Base-by-base conservation (phyloP, 64 coral and sea anemone species). In the Montipora cactus region DNA sequence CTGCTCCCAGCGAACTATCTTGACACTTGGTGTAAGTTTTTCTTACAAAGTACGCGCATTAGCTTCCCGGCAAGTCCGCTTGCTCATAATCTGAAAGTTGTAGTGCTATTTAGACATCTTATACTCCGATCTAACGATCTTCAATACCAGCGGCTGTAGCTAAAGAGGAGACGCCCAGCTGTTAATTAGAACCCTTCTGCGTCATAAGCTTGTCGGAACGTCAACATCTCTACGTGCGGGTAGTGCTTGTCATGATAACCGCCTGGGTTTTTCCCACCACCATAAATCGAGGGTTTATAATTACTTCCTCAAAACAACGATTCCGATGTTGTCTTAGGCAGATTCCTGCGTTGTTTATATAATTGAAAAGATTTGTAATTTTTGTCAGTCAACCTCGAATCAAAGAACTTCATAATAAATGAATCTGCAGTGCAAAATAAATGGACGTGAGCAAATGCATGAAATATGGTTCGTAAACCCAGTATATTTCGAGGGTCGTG, bases 241-340 rank as follows among this genome's bases (percentile, higher is more conserved):
- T 64, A 3, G 59, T 12, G 59, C 59, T 64, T 16, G 13, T 64
- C 28, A 37, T 3, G 14, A 15, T 12, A 64, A 64, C 4, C 59
- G 52, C 52, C 5, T 7, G 3, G 1, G 52, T 64, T 64, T 15
- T 15, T 64, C 59, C 59, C 13, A 15, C 4, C 8, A 64, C 3
- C 59, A 13, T 0, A 75, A 75, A 4, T 45, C 28, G 22, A 23
- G 47, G 25, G 44, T 4, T 53, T 5, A 13, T 83, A 47, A 48
- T 14, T 83, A 67, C 81, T 67, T 67, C 28, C 59, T 83, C 46
- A 67, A 67, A 83, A 83, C 67, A 67, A 83, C 81, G 59, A 47
- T 67, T 45, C 67, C 53, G 44, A 14, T 76, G 28, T 4, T 23
- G 4, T 23, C 14, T 71, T 3, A 21, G 19, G 59, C 9, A 57